Base-by-base conservation (phyloP, 2,888 invertebrate species). In the Mechanitis mazaeus region DNA sequence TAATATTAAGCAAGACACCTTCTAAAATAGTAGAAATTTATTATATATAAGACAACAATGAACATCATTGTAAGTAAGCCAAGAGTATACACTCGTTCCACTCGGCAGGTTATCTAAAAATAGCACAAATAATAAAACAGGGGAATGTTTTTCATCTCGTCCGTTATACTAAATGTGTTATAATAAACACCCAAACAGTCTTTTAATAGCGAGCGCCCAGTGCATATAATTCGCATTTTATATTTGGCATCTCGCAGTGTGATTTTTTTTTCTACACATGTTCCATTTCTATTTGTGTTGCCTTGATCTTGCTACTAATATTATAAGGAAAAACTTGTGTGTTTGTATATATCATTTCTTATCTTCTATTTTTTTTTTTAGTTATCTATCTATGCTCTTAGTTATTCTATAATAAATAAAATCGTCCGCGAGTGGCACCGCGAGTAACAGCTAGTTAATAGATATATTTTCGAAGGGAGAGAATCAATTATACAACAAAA, bases 71-170 rank as follows among this genome's bases (percentile, higher is more conserved):
- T 82, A 82, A 82, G 84, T 83, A 80, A 81, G 82, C 77, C 81
- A 79, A 76, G 75, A 79, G 82, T 86, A 87, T 85, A 85, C 85
- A 87, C 84, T 83, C 78, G 81, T 80, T 78, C 81, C 82, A 82
- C 76, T 75, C 76, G 75, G 84, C 88, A 88, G 88, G 87, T 88
- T 87, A 78, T 81, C 85, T 90, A 89, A 87, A 89, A 87, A 88
- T 90, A 90, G 78, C 82, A 78, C 79, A 81, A 87, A 87, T 87
- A 88, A 88, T 88, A 86, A 89, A 88, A 86, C 87, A 84, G 88
- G 90, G 84, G 85, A 88, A 87, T 90, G 90, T 89, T 88, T 88
- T 88, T 88, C 88, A 88, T 89, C 89, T 87, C 86, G 75, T 78
- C 79, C 81, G 87, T 86, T 89, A 85, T 80, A 85, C 83, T 78